Percentiles rank a stretch among this genome's conserved stretches.
phyloP scores from a whole-genome alignment of 2,797 vertebrate genomes.

The Arnoldichthys spilopterus region DNA sequence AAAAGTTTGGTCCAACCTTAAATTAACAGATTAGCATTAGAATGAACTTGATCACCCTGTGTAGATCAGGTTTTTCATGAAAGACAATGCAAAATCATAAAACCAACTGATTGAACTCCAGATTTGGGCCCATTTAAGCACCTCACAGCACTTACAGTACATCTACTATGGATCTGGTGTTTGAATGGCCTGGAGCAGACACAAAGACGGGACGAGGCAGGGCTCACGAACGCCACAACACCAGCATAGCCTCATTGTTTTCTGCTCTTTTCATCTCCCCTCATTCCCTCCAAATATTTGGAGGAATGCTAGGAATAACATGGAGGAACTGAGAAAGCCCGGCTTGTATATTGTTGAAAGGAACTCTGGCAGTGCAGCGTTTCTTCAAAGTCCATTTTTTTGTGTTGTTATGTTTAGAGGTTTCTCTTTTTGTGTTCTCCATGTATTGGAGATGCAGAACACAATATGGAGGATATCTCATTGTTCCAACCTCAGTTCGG shows the following conservation, averaged over 20 bases:
- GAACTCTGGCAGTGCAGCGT: conserved; percentile 78
- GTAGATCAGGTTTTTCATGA: conserved; percentile 1
- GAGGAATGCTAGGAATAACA: conserved; percentile 80
- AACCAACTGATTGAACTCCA: conserved; percentile 2
- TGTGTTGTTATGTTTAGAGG: conserved; percentile 78
- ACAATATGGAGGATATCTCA: conserved; percentile 79
- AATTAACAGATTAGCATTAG: background rate
- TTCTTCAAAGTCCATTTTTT: conserved; percentile 78
- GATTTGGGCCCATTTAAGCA: conserved; percentile 27
- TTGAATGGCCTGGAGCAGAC: conserved; percentile 54
- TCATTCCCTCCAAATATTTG: conserved; percentile 86
- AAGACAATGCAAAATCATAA: conserved; percentile 2
- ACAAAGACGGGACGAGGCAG: conserved; percentile 79
- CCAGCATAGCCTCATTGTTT: conserved; percentile 80
- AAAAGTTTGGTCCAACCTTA: background rate
- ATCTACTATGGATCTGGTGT: conserved; percentile 55
- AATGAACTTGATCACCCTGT: background rate
- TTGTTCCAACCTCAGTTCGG: conserved; percentile 80
- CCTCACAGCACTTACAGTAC: conserved; percentile 3
- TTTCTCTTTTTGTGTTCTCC: conserved; percentile 70
- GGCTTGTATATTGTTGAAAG: conserved; percentile 85
- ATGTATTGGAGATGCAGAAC: conserved; percentile 75
- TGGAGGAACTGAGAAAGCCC: conserved; percentile 78
- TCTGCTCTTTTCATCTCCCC: conserved; percentile 79
- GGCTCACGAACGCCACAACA: conserved; percentile 79